phyloP scores from a whole-genome alignment of 2,797 vertebrate genomes.

The Melanotaenia maccullochi region DNA sequence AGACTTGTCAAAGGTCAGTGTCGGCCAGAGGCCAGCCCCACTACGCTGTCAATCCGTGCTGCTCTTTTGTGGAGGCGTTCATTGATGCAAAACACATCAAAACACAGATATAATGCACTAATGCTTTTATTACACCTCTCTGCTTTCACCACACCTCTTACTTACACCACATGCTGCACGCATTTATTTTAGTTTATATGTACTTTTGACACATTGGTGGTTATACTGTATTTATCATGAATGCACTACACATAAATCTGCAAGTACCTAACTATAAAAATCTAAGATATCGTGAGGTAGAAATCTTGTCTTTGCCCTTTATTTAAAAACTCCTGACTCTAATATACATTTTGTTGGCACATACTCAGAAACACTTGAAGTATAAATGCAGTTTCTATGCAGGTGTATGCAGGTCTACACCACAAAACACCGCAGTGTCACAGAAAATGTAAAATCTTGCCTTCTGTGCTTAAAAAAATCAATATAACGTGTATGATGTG shows the following conservation, averaged over 20 bases:
- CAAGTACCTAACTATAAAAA: not conserved
- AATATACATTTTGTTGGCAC: slow-evolving; percentile 6
- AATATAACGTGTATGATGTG: not conserved
- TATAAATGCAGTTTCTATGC: not conserved
- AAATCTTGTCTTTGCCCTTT: slow-evolving; percentile 20
- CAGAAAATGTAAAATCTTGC: too few species aligned
- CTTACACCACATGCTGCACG: slow-evolving; percentile 7
- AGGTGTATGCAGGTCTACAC: not conserved
- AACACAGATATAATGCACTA: slow-evolving; percentile 38
- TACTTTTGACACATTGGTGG: not conserved
- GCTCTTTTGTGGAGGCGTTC: slow-evolving; percentile 65
- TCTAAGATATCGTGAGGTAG: not conserved
- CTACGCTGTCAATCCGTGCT: slow-evolving; percentile 57
- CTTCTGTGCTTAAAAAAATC: too few species aligned
- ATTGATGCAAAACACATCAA: slow-evolving; percentile 57
- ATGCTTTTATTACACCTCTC: slow-evolving; percentile 19
- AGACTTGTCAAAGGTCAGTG: slow-evolving; percentile 79
- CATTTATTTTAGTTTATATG: not conserved
- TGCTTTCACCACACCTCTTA: slow-evolving; percentile 20
- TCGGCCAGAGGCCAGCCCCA: slow-evolving; percentile 76
- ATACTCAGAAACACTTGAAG: slow-evolving; percentile 9
- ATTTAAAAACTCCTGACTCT: slow-evolving; percentile 4
- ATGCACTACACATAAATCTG: not conserved
- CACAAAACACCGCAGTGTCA: too few species aligned
- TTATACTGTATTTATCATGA: slow-evolving; percentile 13